phyloP scores from a whole-genome alignment of 1,140 invertebrate genomes.

The Hypsibius dujardini region DNA sequence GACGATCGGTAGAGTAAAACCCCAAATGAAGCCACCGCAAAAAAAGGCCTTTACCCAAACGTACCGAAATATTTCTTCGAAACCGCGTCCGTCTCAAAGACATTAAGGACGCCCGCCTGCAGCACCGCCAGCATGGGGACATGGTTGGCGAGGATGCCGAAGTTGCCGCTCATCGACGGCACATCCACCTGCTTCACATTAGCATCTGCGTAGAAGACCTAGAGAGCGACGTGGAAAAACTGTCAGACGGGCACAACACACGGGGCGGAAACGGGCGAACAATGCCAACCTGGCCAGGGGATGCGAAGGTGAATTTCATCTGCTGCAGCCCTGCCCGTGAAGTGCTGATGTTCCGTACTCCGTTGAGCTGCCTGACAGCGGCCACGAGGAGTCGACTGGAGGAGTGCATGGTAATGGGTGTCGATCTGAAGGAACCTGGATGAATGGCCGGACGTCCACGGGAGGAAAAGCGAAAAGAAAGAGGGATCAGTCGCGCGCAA shows the following conservation, averaged over 20 bases:
- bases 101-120: constrained; percentile 84
- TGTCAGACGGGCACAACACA: background rate
- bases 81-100: constrained; percentile 67
- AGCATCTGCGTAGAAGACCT: constrained; percentile 76
- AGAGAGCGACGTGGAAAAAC: constrained; percentile 27
- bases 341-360: constrained; percentile 7
- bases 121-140: constrained; percentile 87
- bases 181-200: constrained; percentile 91
- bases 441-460: no score
- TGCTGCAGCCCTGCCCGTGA: background rate
- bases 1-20: no score
- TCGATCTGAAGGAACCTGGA: no score
- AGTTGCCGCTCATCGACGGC: constrained; percentile 80
- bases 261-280: background rate
- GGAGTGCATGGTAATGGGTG: no score
- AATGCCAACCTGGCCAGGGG: background rate
- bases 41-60: constrained; percentile 21
- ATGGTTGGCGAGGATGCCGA: constrained; percentile 93
- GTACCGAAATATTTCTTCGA: constrained; percentile 51
- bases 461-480: no score
- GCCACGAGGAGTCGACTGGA: no score
- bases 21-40: background rate
- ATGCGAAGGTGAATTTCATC: constrained; percentile 13
- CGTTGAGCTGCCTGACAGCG: no score
- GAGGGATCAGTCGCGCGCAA: no score